These are phyloP conservation scores for Chrysolina haemoptera DNA, from an alignment of 2,888 invertebrate genomes.

Conservation along the genomic window DNA sequence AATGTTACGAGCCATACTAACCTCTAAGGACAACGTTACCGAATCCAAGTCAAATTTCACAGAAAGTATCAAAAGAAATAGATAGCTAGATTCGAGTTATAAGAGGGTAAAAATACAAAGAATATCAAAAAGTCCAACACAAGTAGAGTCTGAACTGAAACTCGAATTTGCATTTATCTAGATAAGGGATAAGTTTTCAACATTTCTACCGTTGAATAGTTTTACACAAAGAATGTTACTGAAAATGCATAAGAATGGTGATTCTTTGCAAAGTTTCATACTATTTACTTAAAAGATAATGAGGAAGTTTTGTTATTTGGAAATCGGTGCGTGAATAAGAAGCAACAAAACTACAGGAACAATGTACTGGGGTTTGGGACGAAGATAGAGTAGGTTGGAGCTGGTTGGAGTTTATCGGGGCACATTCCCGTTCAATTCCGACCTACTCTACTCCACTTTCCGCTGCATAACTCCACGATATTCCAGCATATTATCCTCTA, in stretches of 20 bases:
- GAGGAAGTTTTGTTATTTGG: no score
- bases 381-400: no score
- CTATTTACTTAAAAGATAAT: no score
- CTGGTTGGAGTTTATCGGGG: no score
- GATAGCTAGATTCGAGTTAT: constrained; percentile 27
- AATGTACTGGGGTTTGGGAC: no score
- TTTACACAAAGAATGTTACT: neutral
- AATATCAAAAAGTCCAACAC: constrained; percentile 35
- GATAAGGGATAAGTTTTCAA: constrained; percentile 25
- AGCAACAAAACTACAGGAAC: no score
- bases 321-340: no score
- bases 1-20: no score
- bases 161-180: constrained; percentile 31
- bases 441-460: no score
- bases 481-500: no score
- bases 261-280: neutral
- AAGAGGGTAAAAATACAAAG: constrained; percentile 25
- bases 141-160: constrained; percentile 30
- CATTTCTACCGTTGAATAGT: neutral
- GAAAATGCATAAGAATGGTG: neutral
- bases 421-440: no score
- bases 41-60: constrained; percentile 17
- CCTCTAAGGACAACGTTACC: neutral
- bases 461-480: no score
- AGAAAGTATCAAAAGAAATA: constrained; percentile 21